phyloP scores from a whole-genome alignment of 92 coral and sea anemone genomes.

The Porites rus region DNA sequence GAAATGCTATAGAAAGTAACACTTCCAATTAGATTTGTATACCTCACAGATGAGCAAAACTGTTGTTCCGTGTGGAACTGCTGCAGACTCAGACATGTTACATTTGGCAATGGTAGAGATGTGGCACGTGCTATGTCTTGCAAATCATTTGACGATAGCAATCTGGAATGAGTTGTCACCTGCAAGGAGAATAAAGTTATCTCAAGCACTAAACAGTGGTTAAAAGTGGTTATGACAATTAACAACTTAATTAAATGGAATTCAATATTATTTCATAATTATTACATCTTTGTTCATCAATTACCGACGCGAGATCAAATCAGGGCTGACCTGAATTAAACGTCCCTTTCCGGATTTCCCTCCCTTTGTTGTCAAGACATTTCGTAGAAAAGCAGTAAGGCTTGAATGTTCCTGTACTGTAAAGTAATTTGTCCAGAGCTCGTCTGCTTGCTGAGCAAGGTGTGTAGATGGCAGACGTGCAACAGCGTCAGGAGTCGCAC shows the following conservation, averaged over 20 bases:
- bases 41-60: conserved; percentile 70
- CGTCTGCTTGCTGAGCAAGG: conserved; percentile 67
- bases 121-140: conserved; percentile 57
- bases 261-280: too few species aligned
- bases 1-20: too few species aligned
- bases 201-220: too few species aligned
- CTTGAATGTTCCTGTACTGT: conserved; percentile 80
- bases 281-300: too few species aligned
- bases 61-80: conserved; percentile 86
- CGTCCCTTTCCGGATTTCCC: conserved; percentile 51
- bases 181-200: neutral
- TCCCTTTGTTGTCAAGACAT: conserved; percentile 41
- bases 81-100: conserved; percentile 63
- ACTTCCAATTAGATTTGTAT: too few species aligned
- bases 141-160: conserved; percentile 72
- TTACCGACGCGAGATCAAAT: too few species aligned
- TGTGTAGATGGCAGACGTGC: conserved; percentile 78
- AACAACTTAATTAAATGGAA: too few species aligned
- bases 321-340: conserved; percentile 72
- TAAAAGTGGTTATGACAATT: too few species aligned
- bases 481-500: conserved; percentile 93
- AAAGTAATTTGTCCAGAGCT: conserved; percentile 75
- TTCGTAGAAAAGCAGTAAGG: conserved; percentile 71
- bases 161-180: conserved; percentile 85
- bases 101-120: conserved; percentile 18